Conservation (phyloP, 2,888 invertebrate species). For the Entomobrya proxima region DNA sequence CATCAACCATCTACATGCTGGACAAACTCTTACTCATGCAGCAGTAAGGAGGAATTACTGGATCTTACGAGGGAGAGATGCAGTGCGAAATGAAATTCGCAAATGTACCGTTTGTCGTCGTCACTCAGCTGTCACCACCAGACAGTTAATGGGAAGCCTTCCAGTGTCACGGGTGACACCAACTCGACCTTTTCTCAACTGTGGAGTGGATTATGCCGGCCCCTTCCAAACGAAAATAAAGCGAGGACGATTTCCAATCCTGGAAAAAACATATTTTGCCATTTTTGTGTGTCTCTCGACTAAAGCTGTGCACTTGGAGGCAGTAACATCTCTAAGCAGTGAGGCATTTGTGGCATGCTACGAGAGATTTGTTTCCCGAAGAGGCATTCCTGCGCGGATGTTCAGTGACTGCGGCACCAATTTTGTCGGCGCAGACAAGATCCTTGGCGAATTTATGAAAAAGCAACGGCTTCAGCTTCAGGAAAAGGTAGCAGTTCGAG, state of each 20-base stretch:
- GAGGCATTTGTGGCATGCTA: constrained; percentile 76
- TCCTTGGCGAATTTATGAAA: not conserved
- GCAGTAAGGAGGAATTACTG: not conserved
- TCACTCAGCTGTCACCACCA: not conserved
- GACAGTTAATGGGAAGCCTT: constrained; percentile 76
- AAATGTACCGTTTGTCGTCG: constrained; percentile 67
- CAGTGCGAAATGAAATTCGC: constrained; percentile 2
- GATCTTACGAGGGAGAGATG: constrained; percentile 23
- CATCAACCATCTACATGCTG: not conserved
- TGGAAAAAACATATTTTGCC: constrained; percentile 74
- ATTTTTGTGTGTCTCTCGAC: constrained; percentile 75
- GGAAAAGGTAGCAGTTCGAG: no score
- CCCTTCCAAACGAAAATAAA: constrained; percentile 64
- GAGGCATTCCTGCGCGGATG: no score
- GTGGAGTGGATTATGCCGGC: constrained; percentile 69
- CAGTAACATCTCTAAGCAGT: constrained; percentile 75
- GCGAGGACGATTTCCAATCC: constrained; percentile 61
- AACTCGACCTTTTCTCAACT: constrained; percentile 73
- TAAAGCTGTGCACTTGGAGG: constrained; percentile 73
- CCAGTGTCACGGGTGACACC: constrained; percentile 72
- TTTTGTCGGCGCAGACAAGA: not conserved
- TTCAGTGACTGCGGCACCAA: not conserved
- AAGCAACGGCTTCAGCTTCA: no score
- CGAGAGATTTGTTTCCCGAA: constrained; percentile 75
- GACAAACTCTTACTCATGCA: not conserved